phyloP scores from a whole-genome alignment of 2,888 invertebrate genomes.

The Pheosia gnoma region DNA sequence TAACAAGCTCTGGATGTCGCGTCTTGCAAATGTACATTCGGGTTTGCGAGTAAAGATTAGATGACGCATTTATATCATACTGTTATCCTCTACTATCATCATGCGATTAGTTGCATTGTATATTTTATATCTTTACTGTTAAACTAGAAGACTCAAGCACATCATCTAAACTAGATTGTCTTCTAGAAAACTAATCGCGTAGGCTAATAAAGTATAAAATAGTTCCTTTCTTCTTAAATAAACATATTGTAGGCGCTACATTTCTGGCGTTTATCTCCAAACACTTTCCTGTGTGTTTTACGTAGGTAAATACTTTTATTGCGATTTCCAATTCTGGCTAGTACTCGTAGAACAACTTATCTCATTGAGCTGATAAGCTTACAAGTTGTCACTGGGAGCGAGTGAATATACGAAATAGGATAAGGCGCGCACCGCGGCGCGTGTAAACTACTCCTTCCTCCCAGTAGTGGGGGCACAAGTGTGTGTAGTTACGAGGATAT shows the following conservation, averaged over 20 bases:
- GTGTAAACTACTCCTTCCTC: conserved; percentile 25
- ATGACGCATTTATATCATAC: too few relatives aligned
- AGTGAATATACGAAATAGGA: conserved; percentile 33
- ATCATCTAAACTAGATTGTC: too few relatives aligned
- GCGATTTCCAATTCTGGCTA: background rate
- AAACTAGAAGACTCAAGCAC: too few relatives aligned
- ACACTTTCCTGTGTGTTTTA: background rate
- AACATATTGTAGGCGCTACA: background rate
- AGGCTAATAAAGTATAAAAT: too few relatives aligned
- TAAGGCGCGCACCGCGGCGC: conserved; percentile 27
- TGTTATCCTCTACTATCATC: too few relatives aligned
- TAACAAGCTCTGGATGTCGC: background rate
- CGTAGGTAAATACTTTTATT: background rate
- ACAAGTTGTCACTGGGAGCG: conserved; percentile 23
- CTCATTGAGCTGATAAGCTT: conserved; percentile 18
- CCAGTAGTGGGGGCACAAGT: background rate
- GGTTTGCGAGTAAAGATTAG: too few relatives aligned
- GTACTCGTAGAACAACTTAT: background rate
- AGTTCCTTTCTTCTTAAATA: too few relatives aligned
- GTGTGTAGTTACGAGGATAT: conserved; percentile 42
- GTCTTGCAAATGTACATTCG: background rate
- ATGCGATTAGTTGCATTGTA: too few relatives aligned
- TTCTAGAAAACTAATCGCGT: too few relatives aligned
- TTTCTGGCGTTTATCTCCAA: background rate
- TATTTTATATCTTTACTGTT: too few relatives aligned